Base-by-base conservation (phyloP, 2,888 invertebrate genomes). In the Lasius fuliginosus region DNA sequence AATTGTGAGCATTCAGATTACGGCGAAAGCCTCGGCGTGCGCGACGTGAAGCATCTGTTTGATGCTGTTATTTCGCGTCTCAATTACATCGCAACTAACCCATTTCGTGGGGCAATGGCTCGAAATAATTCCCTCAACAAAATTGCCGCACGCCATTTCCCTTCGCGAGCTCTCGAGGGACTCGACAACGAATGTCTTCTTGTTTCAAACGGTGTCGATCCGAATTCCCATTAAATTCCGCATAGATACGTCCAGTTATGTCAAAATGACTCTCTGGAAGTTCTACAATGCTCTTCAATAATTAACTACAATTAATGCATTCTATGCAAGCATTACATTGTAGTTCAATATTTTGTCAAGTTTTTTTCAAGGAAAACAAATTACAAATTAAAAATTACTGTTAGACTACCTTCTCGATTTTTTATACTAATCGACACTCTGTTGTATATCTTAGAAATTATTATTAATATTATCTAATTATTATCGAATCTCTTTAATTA, bases 41-140 rank as follows among this genome's bases (percentile, higher is more conserved):
- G 73, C 53, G 68, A 82, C 75, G 56, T 71, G 79, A 84, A 86
- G 84, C 88, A 82, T 85, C 74, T 74, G 64, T 67, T 71, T 75
- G 74, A 84, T 58, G 83, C 67, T 85, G 76, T 90, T 88, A 88
- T 85, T 89, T 83, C 76, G 83, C 75, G 83, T 88, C 86, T 89
- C 90, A 90, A 88, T 89, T 89, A 88, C 89, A 83, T 73, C 69
- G 71, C 68, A 58, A 77, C 49, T 62, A 71, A 83, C 85, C 86
- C 83, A 83, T 83, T 86, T 82, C 62, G 71, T 75, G 75, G 83
- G 75, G 86, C 84, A 89, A 89, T 85, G 71, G 82, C 75, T 65
- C 68, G 88, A 79, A 89, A 89, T 86, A 88, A 90, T 90, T 88
- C 83, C 76, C 69, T 18, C 60, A 60, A 79, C 58, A 71, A 79